Percentiles rank a stretch among this genome's conserved stretches.
phyloP scores from a whole-genome alignment of 2,888 invertebrate species.

The Tuta absoluta region DNA sequence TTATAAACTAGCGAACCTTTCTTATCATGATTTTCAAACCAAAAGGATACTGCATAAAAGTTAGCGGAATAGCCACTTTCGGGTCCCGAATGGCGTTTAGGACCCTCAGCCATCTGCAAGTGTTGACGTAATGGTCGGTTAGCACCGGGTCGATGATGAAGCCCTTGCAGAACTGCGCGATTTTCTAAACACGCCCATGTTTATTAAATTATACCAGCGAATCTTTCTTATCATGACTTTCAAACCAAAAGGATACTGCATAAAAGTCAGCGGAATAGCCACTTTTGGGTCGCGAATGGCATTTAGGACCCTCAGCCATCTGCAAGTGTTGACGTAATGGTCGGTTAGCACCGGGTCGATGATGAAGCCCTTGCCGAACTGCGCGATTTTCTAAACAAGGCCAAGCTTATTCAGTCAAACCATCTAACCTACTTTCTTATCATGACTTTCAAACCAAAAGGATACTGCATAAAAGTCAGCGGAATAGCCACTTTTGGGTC shows the following conservation, averaged over 20 bases:
- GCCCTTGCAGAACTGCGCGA: conserved; percentile 97
- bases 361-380: too few relatives aligned
- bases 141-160: conserved; percentile 89
- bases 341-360: too few relatives aligned
- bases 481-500: conserved; percentile 94
- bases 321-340: conserved; percentile 92
- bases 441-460: conserved; percentile 74
- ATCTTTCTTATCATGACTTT: not conserved
- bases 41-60: conserved; percentile 92
- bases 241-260: conserved; percentile 88
- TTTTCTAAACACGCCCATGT: conserved; percentile 96
- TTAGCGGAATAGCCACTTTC: conserved; percentile 94
- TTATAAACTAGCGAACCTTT: too few relatives aligned
- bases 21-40: not conserved
- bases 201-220: too few relatives aligned
- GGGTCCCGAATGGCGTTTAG: conserved; percentile 93
- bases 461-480: conserved; percentile 94
- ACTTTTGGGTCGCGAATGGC: conserved; percentile 91
- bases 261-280: conserved; percentile 94
- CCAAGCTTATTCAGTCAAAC: conserved; percentile 72
- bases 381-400: too few relatives aligned
- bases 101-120: conserved; percentile 93
- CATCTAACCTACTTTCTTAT: not conserved
- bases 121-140: conserved; percentile 89
- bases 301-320: conserved; percentile 94